Base-by-base conservation (phyloP, 2,797 vertebrate genomes). In the Danio tinwini region DNA sequence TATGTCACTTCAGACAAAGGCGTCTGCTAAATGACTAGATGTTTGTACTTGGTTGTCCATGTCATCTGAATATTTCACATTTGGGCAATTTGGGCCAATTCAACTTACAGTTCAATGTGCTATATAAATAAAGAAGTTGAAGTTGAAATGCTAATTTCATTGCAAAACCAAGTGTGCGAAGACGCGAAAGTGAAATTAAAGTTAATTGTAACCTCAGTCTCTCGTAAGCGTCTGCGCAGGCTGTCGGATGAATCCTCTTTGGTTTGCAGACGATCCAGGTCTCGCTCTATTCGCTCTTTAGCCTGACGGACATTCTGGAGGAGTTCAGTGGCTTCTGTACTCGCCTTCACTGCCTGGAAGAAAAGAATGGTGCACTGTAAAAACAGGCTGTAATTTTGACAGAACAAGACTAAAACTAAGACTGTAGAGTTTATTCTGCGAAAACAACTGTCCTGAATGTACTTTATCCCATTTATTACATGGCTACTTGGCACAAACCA, bases 181-280 rank as follows among this genome's bases (percentile, higher is more conserved):
- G 21, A 58, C 29, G 55, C 19, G 1, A 29, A 56, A 12, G 7
- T 50, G 17, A 59, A 29, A 61, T 69, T 62, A 56, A 11, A 29
- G 61, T 69, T 62, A 56, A 11, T 71, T 14, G 53, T 68, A 65
- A 96, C 98, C 94, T 99, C 98, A 0, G 97, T 97, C 86, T 99
- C 98, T 37, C 95, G 91, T 74, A 99, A 90, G 89, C 97, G 97
- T 91, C 97, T 94, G 67, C 94, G 96, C 82, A 99, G 96, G 89
- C 96, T 96, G 92, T 99, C 97, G 0, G 95, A 97, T 19, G 96
- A 97, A 85, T 97, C 98, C 74, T 98, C 97, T 6, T 95, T 92
- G 85, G 94, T 96, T 88, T 97, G 96, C 45, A 98, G 92, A 84
- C 96, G 94, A 91, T 98, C 96, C 76, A 99, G 64, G 70, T 99